Conservation (phyloP, 2,113 vertebrate genomes). For the Shinisaurus crocodilurus region DNA sequence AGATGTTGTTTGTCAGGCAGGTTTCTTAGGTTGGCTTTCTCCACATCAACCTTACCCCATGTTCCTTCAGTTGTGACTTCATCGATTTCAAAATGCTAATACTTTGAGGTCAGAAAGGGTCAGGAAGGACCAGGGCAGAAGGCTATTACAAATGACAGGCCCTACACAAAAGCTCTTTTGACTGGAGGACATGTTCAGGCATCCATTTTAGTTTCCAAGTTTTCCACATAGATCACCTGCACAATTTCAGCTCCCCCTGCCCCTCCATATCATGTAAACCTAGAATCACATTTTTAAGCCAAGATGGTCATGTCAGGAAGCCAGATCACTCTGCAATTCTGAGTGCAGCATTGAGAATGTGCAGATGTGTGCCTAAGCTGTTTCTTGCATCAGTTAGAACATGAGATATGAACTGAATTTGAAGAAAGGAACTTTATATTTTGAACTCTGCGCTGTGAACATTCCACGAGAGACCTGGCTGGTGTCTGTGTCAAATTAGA, state of each 20-base stretch:
- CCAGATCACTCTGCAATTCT: background rate
- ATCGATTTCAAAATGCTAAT: background rate
- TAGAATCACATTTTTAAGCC: background rate
- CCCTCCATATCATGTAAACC: background rate
- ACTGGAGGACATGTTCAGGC: background rate
- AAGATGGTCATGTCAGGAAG: background rate
- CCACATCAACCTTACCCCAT: background rate
- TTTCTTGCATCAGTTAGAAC: slow-evolving; percentile 38
- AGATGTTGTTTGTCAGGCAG: too few relatives aligned
- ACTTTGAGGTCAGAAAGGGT: background rate
- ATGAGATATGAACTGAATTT: slow-evolving; percentile 27
- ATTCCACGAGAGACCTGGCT: slow-evolving; percentile 31
- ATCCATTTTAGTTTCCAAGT: background rate
- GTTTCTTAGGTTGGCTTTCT: too few relatives aligned
- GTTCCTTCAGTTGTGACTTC: background rate
- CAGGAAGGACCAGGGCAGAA: background rate
- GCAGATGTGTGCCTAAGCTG: slow-evolving; percentile 28
- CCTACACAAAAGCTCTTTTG: background rate
- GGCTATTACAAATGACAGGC: background rate
- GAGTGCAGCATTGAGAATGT: background rate
- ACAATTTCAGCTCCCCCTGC: background rate
- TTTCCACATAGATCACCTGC: too few relatives aligned
- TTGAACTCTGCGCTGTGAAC: slow-evolving; percentile 58
- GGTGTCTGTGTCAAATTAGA: slow-evolving; percentile 42
- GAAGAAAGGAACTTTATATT: slow-evolving; percentile 63